Conservation (phyloP, 2,797 vertebrate species). For the Galago senegalensis region DNA sequence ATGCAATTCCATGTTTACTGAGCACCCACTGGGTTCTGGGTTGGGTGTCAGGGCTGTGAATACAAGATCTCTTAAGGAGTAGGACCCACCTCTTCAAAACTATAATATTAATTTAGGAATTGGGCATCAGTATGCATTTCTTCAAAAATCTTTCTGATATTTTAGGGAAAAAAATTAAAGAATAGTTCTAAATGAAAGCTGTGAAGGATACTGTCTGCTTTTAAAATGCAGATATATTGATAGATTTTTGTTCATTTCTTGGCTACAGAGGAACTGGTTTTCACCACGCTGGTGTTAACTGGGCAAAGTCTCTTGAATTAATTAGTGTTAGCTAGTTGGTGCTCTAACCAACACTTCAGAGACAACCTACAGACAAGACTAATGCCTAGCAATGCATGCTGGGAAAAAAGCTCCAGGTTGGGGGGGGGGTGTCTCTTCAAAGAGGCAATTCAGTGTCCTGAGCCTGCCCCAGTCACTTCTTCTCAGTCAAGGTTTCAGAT, state of each 20-base stretch:
- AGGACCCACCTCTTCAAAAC: not conserved
- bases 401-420: not conserved
- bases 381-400: not conserved
- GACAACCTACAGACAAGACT: not conserved
- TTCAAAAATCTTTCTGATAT: not conserved
- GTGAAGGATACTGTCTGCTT: not conserved
- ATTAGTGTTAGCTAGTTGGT: not conserved
- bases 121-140: not conserved
- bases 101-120: constrained; percentile 9
- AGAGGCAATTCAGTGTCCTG: not conserved
- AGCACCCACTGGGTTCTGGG: not conserved
- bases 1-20: not conserved
- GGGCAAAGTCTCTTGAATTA: not conserved
- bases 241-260: constrained; percentile 21
- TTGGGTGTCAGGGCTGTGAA: not conserved
- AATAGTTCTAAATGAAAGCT: constrained; percentile 23
- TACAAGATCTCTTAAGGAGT: not conserved
- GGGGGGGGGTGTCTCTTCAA: not conserved
- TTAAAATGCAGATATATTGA: constrained; percentile 1
- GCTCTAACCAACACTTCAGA: not conserved
- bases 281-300: not conserved
- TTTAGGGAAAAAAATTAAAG: not conserved
- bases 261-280: not conserved
- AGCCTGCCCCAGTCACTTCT: not conserved
- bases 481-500: not conserved